These are phyloP conservation scores for Brachyptera risi DNA, from an alignment of 2,888 invertebrate genomes.

Conservation along the genomic window DNA sequence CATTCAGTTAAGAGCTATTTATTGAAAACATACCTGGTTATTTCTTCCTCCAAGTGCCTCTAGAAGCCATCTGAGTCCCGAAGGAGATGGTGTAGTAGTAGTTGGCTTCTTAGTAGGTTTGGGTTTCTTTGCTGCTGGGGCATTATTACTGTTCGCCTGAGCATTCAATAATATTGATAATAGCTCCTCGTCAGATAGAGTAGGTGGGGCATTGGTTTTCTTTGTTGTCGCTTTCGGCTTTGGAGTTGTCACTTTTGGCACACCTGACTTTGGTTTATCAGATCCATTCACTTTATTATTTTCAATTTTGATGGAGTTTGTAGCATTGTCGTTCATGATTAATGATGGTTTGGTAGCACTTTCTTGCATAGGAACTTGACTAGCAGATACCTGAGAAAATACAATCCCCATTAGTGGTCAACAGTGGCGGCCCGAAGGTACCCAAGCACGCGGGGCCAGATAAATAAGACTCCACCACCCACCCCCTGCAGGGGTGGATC, in stretches of 20 bases:
- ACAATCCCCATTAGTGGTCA: no score
- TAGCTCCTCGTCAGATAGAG: neutral
- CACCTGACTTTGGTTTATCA: conserved; percentile 33
- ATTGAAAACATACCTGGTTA: conserved; percentile 10
- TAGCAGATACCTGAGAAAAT: neutral
- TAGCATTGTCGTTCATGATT: conserved; percentile 38
- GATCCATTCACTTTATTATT: conserved; percentile 31
- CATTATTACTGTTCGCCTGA: neutral
- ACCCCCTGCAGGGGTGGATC: no score
- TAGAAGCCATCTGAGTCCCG: conserved; percentile 13
- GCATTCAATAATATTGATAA: neutral
- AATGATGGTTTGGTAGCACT: neutral
- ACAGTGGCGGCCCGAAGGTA: no score
- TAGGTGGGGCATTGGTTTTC: neutral
- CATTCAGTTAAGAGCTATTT: no score
- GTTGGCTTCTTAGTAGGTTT: conserved; percentile 7
- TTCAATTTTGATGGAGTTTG: conserved; percentile 33
- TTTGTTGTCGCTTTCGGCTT: conserved; percentile 46
- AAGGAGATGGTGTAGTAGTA: conserved; percentile 9
- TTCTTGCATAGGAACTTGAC: neutral
- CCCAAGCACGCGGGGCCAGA: no score
- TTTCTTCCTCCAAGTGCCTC: neutral
- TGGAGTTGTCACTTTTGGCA: conserved; percentile 41
- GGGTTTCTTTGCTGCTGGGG: neutral
- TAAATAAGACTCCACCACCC: no score